Percentiles rank a stretch among this genome's conserved stretches.
These are phyloP conservation scores for Daboia siamensis DNA, from an alignment of 2,113 vertebrate species.

Conservation along the genomic window DNA sequence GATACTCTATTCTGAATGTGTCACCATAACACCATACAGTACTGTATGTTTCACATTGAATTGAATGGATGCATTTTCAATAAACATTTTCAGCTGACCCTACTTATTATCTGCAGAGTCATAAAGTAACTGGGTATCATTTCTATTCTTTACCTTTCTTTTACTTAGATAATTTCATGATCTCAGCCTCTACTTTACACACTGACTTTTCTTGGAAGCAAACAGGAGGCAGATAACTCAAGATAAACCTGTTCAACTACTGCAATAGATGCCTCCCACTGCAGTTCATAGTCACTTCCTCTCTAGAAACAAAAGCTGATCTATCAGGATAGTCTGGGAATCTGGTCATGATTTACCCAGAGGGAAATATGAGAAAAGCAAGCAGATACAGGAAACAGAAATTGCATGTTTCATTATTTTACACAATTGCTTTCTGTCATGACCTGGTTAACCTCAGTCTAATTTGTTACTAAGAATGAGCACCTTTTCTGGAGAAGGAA, in stretches of 20 bases:
- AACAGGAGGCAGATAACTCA: neutral
- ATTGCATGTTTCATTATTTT: neutral
- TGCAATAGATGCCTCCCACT: neutral
- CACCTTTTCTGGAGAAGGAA: neutral
- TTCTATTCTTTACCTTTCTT: neutral
- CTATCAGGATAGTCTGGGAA: neutral
- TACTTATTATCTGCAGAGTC: neutral
- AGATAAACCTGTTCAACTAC: slow-evolving; percentile 1
- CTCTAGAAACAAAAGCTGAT: neutral
- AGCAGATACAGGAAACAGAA: neutral
- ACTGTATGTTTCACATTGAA: neutral
- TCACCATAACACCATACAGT: neutral
- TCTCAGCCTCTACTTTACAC: neutral
- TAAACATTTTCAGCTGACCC: neutral
- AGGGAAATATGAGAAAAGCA: neutral
- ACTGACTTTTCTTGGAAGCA: neutral
- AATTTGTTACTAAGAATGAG: accelerated
- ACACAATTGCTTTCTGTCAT: neutral
- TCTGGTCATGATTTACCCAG: neutral
- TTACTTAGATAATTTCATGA: neutral
- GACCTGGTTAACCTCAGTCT: neutral
- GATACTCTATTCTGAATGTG: neutral
- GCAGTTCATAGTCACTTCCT: neutral
- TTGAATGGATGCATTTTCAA: neutral
- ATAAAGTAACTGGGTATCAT: neutral